Evolutionary conservation across 2,888 invertebrate species (phyloP).

Genomic region (Halocaridina rubra): DNA sequence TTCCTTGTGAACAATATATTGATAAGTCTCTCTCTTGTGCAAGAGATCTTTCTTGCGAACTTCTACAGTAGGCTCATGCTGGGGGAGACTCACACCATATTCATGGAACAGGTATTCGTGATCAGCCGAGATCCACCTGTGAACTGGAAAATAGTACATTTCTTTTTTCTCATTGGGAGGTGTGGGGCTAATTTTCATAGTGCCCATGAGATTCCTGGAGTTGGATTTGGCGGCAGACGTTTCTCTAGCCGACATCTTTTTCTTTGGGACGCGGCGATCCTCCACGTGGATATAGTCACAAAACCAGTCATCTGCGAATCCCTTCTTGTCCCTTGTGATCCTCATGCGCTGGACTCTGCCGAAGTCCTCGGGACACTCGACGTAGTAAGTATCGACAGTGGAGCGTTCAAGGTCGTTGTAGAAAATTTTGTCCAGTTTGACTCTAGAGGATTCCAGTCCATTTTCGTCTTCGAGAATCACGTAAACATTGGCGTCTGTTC

Average conservation of each 20-base stretch:
- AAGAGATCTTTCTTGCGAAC: slow-evolving; percentile 68
- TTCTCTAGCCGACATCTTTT: slow-evolving; percentile 2
- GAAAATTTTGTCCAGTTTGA: slow-evolving; percentile 67
- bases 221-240: not conserved
- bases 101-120: slow-evolving; percentile 67
- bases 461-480: slow-evolving; percentile 68
- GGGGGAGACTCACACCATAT: slow-evolving; percentile 69
- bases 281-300: slow-evolving; percentile 66
- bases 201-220: slow-evolving; percentile 5
- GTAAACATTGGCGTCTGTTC: slow-evolving; percentile 69
- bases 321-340: slow-evolving; percentile 68
- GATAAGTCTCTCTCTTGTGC: slow-evolving; percentile 67
- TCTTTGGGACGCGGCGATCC: slow-evolving; percentile 53
- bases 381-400: slow-evolving; percentile 67
- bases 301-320: slow-evolving; percentile 69
- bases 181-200: not conserved
- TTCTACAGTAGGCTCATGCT: slow-evolving; percentile 67
- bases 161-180: not conserved
- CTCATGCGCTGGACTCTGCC: slow-evolving; percentile 66
- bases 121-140: slow-evolving; percentile 69
- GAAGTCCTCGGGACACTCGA: slow-evolving; percentile 50
- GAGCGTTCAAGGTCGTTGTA: slow-evolving; percentile 68
- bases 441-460: slow-evolving; percentile 66
- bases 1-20: slow-evolving; percentile 64
- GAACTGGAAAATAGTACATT: slow-evolving; percentile 67